Base-by-base conservation (phyloP, 1,140 invertebrate genomes). In the Tetraneura akinire region DNA sequence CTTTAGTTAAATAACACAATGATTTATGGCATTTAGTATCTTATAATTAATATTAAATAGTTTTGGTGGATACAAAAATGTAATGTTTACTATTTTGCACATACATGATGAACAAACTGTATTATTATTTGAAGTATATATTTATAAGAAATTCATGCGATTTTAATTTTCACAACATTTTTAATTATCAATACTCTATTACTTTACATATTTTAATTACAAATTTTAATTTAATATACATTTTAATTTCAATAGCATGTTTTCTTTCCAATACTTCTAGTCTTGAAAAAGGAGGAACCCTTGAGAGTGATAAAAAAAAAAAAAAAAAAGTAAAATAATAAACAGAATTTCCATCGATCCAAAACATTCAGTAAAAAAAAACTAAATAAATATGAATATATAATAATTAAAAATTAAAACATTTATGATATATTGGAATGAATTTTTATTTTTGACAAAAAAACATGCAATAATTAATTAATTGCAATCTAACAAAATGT, bases 371-470 rank as follows among this genome's bases (percentile, higher is more conserved):
- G 32, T 37, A 37, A 70, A 32, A 10, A 49, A 29, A 49, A 70
- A 47, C n/a, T 53, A 53, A n/a, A 3, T 66, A 37, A 26, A 9
- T 29, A 74, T 73, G n/a, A 21, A 74, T 53, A 70, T 70, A 47
- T 70, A 70, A 71, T 32, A 51, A 53, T 29, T n/a, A 37, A 3
- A 53, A 57, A 74, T 57, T 55, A 55, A 55, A 74, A 74, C 26
- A 55, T 70, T 47, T 37, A 55, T 47, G n/a, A 55, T 74, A 74
- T 29, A 74, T 55, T 74, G 71, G 71, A 74, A 74, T 74, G 49
- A 74, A 53, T 10, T 55, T 74, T 74, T 57, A 57, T 74, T 57
- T 57, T 57, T 37, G 51, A 74, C 70, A 73, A 32, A 42, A 29
- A 71, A 0, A 14, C 47, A 37, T 37, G 8, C 10, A 49, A 70